phyloP scores from a whole-genome alignment of 2,888 invertebrate genomes.

The Lithophane semibrunnea region DNA sequence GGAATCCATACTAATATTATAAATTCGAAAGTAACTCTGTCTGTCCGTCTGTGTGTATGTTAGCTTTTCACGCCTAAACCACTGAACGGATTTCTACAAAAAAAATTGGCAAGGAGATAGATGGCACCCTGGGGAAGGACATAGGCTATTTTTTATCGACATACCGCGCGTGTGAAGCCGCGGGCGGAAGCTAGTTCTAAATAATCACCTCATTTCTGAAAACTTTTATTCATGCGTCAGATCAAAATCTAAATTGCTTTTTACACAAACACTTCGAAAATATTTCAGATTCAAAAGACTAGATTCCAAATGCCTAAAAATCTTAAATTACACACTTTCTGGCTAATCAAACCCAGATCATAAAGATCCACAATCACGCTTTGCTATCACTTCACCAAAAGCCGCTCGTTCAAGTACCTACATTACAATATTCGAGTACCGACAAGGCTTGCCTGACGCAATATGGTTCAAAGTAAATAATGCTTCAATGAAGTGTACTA shows the following conservation, averaged over 20 bases:
- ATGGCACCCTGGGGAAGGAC: too few relatives aligned
- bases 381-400: conserved; percentile 2
- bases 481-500: conserved; percentile 25
- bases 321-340: background rate
- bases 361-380: background rate
- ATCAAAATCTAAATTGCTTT: background rate
- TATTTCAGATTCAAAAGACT: background rate
- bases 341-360: background rate
- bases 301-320: background rate
- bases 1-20: too few relatives aligned
- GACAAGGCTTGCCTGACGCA: conserved; percentile 32
- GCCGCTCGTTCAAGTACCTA: background rate
- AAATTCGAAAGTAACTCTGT: too few relatives aligned
- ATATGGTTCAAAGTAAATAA: conserved; percentile 34
- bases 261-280: background rate
- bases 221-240: background rate
- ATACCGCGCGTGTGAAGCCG: too few relatives aligned
- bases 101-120: too few relatives aligned
- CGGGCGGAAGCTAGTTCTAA: background rate
- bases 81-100: too few relatives aligned
- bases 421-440: conserved; percentile 15
- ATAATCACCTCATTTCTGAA: background rate
- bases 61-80: too few relatives aligned
- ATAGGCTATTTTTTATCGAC: too few relatives aligned
- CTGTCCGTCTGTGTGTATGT: too few relatives aligned